Evolutionary conservation across 2,888 invertebrate genomes (phyloP).

Genomic region (Chrysolina americana): DNA sequence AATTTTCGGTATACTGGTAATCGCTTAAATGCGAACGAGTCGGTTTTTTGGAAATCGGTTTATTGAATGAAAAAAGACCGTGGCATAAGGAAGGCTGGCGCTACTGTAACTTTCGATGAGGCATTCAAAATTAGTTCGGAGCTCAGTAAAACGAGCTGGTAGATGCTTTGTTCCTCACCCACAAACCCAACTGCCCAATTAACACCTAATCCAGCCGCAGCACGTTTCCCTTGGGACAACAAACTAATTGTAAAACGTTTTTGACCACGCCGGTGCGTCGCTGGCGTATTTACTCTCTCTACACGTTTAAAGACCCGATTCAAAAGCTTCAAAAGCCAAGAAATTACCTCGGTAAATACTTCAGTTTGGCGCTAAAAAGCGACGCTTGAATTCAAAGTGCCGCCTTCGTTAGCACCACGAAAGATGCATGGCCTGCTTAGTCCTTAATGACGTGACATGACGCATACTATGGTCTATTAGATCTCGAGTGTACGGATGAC

Average conservation of each 20-base stretch:
- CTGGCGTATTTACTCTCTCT: slow-evolving; percentile 40
- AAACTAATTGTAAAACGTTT: slow-evolving; percentile 10
- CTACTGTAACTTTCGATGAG: no score
- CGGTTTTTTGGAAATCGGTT: no score
- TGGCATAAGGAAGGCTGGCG: no score
- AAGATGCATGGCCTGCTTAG: slow-evolving; percentile 58
- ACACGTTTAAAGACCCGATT: slow-evolving; percentile 22
- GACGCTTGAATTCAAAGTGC: slow-evolving; percentile 51
- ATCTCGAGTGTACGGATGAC: slow-evolving; percentile 56
- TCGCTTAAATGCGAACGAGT: no score
- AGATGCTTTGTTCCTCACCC: background rate
- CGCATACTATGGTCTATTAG: slow-evolving; percentile 60
- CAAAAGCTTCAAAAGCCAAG: slow-evolving; percentile 37
- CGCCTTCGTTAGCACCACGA: slow-evolving; percentile 61
- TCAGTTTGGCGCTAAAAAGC: slow-evolving; percentile 46
- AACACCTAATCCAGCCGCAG: slow-evolving; percentile 26
- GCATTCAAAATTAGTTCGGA: no score
- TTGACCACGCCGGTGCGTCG: slow-evolving; percentile 24
- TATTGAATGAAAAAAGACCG: no score
- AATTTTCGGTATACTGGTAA: no score
- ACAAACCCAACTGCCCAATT: slow-evolving; percentile 19
- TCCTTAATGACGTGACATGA: slow-evolving; percentile 60
- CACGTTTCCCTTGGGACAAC: slow-evolving; percentile 12
- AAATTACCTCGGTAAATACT: slow-evolving; percentile 43
- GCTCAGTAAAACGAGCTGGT: background rate